Percentiles rank a stretch among this genome's conserved stretches.
Evolutionary conservation across 35 echinoderm and acorn worm species (phyloP).

Genomic region (Anneissia japonica): DNA sequence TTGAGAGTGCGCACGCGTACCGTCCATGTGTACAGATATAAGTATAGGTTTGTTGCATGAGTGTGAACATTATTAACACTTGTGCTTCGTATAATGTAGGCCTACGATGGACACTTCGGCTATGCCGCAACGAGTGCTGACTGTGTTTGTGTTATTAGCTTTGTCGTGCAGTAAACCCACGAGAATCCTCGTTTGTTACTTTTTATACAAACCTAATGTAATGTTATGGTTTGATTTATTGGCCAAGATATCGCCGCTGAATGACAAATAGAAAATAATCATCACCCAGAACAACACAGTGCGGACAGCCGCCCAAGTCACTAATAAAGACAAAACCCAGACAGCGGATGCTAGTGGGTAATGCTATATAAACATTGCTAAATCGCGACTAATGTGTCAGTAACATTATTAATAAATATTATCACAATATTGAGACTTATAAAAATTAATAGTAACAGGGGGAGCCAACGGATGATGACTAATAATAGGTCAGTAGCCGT

Average conservation of each 20-base stretch:
- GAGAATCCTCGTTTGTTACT: neutral
- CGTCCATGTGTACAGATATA: no score
- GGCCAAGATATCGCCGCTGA: neutral
- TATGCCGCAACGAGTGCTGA: no score
- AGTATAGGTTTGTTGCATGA: no score
- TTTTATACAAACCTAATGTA: neutral
- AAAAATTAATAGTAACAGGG: no score
- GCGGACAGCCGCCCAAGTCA: neutral
- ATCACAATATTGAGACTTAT: neutral
- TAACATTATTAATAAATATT: neutral
- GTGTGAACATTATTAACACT: no score
- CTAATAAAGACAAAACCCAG: neutral
- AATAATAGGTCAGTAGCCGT: neutral
- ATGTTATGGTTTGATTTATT: neutral
- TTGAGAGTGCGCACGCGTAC: no score
- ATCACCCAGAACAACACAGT: conserved; percentile 1
- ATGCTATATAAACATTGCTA: neutral
- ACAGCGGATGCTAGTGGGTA: neutral
- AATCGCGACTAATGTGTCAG: neutral
- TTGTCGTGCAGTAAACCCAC: neutral
- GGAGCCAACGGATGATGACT: neutral
- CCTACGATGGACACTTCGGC: neutral
- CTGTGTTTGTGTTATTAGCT: neutral
- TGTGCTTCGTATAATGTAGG: neutral
- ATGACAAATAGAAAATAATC: neutral